Conservation (phyloP, 2,888 invertebrate genomes). For the Papilio demoleus region DNA sequence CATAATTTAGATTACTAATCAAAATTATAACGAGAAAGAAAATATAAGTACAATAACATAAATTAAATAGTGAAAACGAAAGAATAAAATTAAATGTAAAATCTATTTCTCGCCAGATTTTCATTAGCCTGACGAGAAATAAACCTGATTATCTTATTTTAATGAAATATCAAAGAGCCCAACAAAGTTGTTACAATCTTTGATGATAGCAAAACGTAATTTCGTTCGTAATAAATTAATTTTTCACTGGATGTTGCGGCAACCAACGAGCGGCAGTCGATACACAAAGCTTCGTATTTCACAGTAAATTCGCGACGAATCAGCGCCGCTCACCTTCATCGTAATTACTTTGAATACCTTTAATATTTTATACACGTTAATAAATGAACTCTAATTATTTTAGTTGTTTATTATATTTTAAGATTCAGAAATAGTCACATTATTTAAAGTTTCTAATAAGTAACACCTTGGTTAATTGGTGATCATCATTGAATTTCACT, state of each 20-base stretch:
- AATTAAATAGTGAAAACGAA: background rate
- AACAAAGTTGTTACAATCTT: conserved; percentile 23
- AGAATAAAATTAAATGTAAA: background rate
- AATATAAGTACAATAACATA: background rate
- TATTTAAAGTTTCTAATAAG: no score
- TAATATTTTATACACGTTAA: background rate
- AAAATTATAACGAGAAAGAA: background rate
- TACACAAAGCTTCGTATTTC: conserved; percentile 7
- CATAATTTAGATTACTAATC: no score
- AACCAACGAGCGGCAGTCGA: background rate
- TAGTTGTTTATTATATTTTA: background rate
- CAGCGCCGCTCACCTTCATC: background rate
- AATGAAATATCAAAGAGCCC: conserved; percentile 31
- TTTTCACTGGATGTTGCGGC: conserved; percentile 20
- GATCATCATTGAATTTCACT: no score
- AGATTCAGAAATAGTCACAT: no score
- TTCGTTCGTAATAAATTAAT: conserved; percentile 27
- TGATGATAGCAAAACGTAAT: conserved; percentile 33
- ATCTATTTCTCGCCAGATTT: background rate
- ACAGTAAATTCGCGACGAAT: background rate
- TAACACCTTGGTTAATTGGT: no score
- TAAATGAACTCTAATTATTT: background rate
- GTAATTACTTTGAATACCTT: background rate
- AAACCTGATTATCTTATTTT: conserved; percentile 33
- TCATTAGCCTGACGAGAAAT: conserved; percentile 34